A percentile compares a stretch with the other conserved stretches of the same genome.
These are phyloP conservation scores for Gyps fulvus DNA, from an alignment of 2,113 vertebrate genomes.

Conservation along the genomic window DNA sequence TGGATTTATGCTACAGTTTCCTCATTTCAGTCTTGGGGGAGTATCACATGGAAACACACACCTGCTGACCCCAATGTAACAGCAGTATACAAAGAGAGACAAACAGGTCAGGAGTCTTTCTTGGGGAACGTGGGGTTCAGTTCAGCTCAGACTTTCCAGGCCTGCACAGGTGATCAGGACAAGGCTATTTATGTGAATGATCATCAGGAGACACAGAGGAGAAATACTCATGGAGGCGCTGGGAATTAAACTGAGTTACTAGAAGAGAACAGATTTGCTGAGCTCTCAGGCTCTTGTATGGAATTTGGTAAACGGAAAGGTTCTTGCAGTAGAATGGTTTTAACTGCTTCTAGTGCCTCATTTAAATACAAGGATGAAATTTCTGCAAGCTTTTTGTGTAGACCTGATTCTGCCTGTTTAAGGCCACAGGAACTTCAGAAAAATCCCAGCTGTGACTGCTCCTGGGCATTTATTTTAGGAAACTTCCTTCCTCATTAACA, in stretches of 20 bases:
- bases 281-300: not conserved
- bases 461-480: not conserved
- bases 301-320: not conserved
- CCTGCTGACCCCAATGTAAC: not conserved
- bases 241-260: not conserved
- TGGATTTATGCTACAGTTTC: not conserved
- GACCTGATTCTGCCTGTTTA: not conserved
- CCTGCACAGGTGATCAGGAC: not conserved
- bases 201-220: not conserved
- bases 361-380: not conserved
- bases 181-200: not conserved
- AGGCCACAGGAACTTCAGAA: not conserved
- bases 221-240: not conserved
- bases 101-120: not conserved
- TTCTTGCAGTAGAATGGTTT: not conserved
- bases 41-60: not conserved
- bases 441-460: not conserved
- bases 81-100: not conserved
- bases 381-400: not conserved
- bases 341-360: not conserved
- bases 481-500: not conserved
- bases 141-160: not conserved
- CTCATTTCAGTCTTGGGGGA: not conserved
- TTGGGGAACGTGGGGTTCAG: not conserved
- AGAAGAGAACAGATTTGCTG: not conserved